Conservation (phyloP, 2,888 invertebrate genomes). For the Atethmia centrago region DNA sequence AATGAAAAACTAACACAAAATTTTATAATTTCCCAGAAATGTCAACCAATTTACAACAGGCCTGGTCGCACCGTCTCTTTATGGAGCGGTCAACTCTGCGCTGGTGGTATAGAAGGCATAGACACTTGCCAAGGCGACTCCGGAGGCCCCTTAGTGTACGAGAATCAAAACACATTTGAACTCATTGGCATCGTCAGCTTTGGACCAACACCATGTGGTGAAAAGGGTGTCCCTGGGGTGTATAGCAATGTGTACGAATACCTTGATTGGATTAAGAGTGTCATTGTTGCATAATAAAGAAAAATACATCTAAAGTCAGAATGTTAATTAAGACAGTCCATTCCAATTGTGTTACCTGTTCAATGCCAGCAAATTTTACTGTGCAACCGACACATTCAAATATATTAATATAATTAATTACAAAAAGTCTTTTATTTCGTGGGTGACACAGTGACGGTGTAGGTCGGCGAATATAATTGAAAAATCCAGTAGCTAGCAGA, state of each 20-base stretch:
- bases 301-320: background rate
- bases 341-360: background rate
- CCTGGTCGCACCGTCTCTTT: constrained; percentile 16
- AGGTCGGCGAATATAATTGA: background rate
- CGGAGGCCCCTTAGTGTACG: constrained; percentile 91
- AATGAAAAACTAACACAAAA: background rate
- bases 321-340: background rate
- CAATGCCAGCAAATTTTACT: background rate
- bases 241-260: constrained; percentile 91
- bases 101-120: constrained; percentile 88
- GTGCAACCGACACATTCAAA: background rate
- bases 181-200: constrained; percentile 90
- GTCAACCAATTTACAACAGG: constrained; percentile 54
- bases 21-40: constrained; percentile 58
- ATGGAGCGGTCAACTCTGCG: constrained; percentile 84
- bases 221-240: constrained; percentile 89
- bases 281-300: constrained; percentile 24
- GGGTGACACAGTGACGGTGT: background rate
- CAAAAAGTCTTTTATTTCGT: constrained; percentile 2
- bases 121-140: constrained; percentile 92
- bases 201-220: constrained; percentile 91
- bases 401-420: background rate
- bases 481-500: background rate
- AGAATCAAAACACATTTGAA: constrained; percentile 69
- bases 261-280: constrained; percentile 88